Base-by-base conservation (phyloP, 2,113 vertebrate genomes). In the Triplophysa dalaica region DNA sequence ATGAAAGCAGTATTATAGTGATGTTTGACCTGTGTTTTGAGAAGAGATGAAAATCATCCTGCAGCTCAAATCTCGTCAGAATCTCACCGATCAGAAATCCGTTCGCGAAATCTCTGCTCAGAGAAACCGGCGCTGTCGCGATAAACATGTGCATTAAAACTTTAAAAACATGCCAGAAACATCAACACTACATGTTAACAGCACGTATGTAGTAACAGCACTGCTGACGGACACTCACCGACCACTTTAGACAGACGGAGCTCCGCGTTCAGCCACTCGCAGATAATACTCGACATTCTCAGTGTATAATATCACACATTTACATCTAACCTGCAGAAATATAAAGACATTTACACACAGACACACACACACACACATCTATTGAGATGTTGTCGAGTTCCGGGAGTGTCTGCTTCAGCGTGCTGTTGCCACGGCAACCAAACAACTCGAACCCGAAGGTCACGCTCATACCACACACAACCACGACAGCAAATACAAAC, bases 71-170 rank as follows among this genome's bases (percentile, higher is more conserved):
- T 88, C 94, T 97, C 84, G 95, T 84, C 2, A 99, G 90, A 77
- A 99, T 87, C 87, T 99, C 96, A 82, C 98, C 98, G 76, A 99
- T 91, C 0, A 98, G 92, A 78, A 96, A 99, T 21, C 98, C 98
- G 64, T 69, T 96, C 50, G 94, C 91, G 92, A 99, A 98, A 29
- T 93, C 93, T 84, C 90, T 94, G 43, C 94, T 86, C 85, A 99
- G 87, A 9, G 91, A 92, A 64, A 88, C 92, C 76, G 94, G 92
- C 75, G 93, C 97, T 99, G 89, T 76, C 61, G 86, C n/a, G 19
- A 70, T 1, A 87, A 29, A 54, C 52, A 60, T 2, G n/a, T 0
- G 17, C 52, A 43, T 7, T 16, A 1, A 54, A 41, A 45, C 0
- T 24, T 7, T 19, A 43, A 70, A n/a, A n/a, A n/a, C n/a, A n/a